These are phyloP conservation scores for Leptarthrus brevirostris DNA, from an alignment of 2,888 invertebrate species.

Conservation along the genomic window DNA sequence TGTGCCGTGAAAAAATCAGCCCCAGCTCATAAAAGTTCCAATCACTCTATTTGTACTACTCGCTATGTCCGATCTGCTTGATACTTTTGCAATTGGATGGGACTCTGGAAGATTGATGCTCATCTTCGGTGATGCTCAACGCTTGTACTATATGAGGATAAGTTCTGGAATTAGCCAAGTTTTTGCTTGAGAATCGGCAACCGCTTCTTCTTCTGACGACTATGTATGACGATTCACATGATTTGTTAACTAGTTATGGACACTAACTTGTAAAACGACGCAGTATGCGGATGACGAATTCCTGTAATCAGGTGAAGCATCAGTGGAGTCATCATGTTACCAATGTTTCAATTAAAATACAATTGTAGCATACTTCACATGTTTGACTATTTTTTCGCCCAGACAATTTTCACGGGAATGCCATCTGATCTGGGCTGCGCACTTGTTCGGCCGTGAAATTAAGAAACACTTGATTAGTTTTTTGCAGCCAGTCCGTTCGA, in stretches of 20 bases:
- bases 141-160: conserved; percentile 31
- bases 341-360: conserved; percentile 57
- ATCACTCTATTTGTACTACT: conserved; percentile 48
- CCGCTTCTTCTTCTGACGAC: conserved; percentile 26
- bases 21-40: conserved; percentile 40
- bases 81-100: conserved; percentile 27
- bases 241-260: conserved; percentile 49
- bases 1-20: conserved; percentile 4
- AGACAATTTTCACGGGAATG: conserved; percentile 33
- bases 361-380: conserved; percentile 56
- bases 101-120: conserved; percentile 40
- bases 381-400: conserved; percentile 48
- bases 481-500: too few relatives aligned
- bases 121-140: conserved; percentile 38
- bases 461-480: conserved; percentile 34
- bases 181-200: conserved; percentile 30
- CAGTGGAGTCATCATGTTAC: conserved; percentile 55
- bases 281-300: conserved; percentile 31
- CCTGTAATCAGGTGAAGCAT: conserved; percentile 51
- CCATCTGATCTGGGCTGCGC: conserved; percentile 4
- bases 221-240: conserved; percentile 45
- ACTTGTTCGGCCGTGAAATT: conserved; percentile 25
- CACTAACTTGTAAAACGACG: conserved; percentile 15
- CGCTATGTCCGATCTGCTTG: conserved; percentile 3
- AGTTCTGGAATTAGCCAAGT: conserved; percentile 46